Evolutionary conservation across 92 coral and sea anemone species (phyloP).

Genomic region (Anthopleura xanthogrammica): DNA sequence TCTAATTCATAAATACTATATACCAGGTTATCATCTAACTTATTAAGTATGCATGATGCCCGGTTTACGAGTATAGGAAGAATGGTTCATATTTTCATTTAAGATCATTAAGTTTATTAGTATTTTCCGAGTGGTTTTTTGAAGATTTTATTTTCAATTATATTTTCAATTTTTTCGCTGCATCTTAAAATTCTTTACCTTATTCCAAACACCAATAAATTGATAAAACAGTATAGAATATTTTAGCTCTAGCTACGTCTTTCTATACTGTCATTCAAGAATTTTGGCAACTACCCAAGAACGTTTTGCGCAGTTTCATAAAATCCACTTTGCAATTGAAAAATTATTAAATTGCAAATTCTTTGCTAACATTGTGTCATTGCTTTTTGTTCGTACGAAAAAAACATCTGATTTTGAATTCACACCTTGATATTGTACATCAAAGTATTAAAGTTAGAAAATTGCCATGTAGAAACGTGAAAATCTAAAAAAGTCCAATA

Average conservation of each 20-base stretch:
- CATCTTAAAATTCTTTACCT: neutral
- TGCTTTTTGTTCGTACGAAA: neutral
- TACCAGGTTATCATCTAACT: neutral
- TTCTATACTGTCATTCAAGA: neutral
- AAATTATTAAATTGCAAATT: neutral
- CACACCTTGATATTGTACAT: neutral
- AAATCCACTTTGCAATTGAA: neutral
- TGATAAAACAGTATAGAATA: neutral
- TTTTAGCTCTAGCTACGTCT: neutral
- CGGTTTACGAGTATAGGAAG: neutral
- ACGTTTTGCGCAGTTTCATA: neutral
- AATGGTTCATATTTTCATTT: neutral
- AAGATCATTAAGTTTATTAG: neutral
- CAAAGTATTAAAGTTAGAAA: neutral
- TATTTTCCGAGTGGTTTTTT: neutral
- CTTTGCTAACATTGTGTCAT: neutral
- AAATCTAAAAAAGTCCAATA: neutral
- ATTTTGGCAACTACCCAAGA: neutral
- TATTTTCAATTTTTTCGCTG: no score
- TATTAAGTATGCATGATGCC: neutral
- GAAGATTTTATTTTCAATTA: no score
- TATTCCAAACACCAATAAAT: neutral
- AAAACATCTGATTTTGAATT: neutral
- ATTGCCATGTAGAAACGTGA: no score
- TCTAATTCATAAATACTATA: neutral